These are phyloP conservation scores for Sebastiscus tertius DNA, from an alignment of 2,797 vertebrate species.

Conservation along the genomic window DNA sequence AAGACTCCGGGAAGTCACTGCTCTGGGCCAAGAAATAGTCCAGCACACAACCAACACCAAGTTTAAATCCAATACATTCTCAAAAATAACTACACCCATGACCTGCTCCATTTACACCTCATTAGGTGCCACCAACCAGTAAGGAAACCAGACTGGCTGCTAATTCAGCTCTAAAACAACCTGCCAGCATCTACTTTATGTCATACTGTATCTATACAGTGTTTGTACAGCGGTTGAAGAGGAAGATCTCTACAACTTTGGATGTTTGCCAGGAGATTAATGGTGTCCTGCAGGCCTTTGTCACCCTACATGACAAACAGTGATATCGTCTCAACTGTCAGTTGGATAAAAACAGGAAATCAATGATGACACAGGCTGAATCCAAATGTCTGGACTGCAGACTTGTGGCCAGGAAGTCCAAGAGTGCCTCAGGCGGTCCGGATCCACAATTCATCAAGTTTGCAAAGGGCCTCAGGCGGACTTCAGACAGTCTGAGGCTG, in stretches of 20 bases:
- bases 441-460: background rate
- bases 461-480: background rate
- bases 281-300: background rate
- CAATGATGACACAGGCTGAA: background rate
- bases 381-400: background rate
- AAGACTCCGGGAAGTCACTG: background rate
- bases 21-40: background rate
- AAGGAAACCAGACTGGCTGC: background rate
- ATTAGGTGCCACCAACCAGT: background rate
- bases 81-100: background rate
- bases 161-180: background rate
- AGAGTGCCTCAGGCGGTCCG: background rate
- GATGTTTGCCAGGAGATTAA: background rate
- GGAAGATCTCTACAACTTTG: background rate
- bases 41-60: background rate
- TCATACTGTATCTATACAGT: background rate
- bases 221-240: background rate
- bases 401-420: background rate
- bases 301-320: background rate
- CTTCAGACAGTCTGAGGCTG: background rate
- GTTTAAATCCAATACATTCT: background rate
- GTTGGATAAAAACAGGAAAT: background rate
- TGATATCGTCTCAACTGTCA: background rate
- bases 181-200: background rate
- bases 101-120: background rate